These are phyloP conservation scores for Lucilia sericata DNA, from an alignment of 1,140 invertebrate species.

Conservation along the genomic window DNA sequence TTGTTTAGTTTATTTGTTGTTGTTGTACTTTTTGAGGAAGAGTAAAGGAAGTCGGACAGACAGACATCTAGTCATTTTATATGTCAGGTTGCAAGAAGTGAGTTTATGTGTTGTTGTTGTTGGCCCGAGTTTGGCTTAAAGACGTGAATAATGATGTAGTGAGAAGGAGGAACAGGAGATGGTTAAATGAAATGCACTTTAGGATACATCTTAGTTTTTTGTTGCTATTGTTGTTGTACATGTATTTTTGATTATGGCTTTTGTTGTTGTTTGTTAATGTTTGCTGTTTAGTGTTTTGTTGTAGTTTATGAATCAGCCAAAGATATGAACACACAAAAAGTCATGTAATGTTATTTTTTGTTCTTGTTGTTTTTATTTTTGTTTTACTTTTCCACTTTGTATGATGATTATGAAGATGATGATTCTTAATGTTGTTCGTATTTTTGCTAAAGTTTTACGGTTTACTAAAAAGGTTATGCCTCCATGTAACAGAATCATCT, in stretches of 20 bases:
- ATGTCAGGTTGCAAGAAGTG: not conserved
- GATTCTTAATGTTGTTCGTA: conserved; percentile 5
- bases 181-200: conserved; percentile 26
- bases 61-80: not conserved
- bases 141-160: not conserved
- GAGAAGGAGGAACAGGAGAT: not conserved
- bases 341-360: conserved; percentile 29
- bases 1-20: not conserved
- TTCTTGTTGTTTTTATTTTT: conserved; percentile 5
- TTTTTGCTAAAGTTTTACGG: conserved; percentile 31
- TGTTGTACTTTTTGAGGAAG: not conserved
- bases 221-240: not conserved
- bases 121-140: not conserved
- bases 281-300: conserved; percentile 37
- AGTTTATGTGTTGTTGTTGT: not conserved
- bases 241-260: conserved; percentile 8
- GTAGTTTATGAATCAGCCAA: conserved; percentile 42
- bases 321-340: conserved; percentile 40
- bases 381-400: not conserved
- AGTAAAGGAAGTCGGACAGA: not conserved
- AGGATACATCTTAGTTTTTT: conserved; percentile 2
- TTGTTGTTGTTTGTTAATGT: conserved; percentile 22
- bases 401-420: conserved; percentile 13
- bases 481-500: conserved; percentile 12
- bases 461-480: conserved; percentile 36